Percentiles rank a stretch among this genome's conserved stretches.
Conservation (phyloP, 2,888 invertebrate genomes). For the Sthenelais limicola region DNA sequence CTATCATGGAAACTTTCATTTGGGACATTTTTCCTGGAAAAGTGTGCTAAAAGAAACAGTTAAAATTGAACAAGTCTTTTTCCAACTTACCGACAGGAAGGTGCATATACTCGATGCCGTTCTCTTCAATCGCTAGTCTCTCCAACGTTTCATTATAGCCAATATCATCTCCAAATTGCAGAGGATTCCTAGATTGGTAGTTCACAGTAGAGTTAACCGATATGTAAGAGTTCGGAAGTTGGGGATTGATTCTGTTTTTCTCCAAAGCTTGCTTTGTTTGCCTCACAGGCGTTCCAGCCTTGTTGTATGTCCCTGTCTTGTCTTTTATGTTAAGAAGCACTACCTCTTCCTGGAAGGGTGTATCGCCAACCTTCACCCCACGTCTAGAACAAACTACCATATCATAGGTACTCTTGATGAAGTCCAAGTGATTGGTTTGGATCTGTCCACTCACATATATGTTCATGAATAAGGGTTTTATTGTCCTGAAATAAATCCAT, state of each 20-base stretch:
- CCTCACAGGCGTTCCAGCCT: slow-evolving; percentile 51
- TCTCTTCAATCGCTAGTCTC: slow-evolving; percentile 18
- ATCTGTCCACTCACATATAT: slow-evolving; percentile 65
- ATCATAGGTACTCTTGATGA: slow-evolving; percentile 55
- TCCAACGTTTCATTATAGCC: slow-evolving; percentile 62
- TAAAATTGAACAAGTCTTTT: neutral
- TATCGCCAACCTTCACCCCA: slow-evolving; percentile 46
- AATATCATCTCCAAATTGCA: slow-evolving; percentile 65
- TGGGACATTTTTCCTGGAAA: too few species aligned
- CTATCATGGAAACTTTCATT: too few species aligned
- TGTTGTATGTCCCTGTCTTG: slow-evolving; percentile 57
- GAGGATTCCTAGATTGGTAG: slow-evolving; percentile 58
- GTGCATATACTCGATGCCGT: slow-evolving; percentile 13
- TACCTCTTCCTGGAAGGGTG: slow-evolving; percentile 59
- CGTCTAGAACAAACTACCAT: slow-evolving; percentile 59
- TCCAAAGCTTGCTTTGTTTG: slow-evolving; percentile 51
- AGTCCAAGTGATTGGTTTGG: slow-evolving; percentile 55
- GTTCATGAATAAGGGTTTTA: slow-evolving; percentile 60
- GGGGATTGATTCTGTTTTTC: slow-evolving; percentile 35
- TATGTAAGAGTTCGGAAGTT: slow-evolving; percentile 55
- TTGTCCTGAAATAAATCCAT: slow-evolving; percentile 21
- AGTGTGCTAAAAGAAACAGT: too few species aligned
- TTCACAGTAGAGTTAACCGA: slow-evolving; percentile 54
- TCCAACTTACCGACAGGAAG: slow-evolving; percentile 27
- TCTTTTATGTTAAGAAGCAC: slow-evolving; percentile 61